Percentiles rank a stretch among this genome's conserved stretches.
phyloP scores from a whole-genome alignment of 2,888 invertebrate genomes.

The Colletes collaris region DNA sequence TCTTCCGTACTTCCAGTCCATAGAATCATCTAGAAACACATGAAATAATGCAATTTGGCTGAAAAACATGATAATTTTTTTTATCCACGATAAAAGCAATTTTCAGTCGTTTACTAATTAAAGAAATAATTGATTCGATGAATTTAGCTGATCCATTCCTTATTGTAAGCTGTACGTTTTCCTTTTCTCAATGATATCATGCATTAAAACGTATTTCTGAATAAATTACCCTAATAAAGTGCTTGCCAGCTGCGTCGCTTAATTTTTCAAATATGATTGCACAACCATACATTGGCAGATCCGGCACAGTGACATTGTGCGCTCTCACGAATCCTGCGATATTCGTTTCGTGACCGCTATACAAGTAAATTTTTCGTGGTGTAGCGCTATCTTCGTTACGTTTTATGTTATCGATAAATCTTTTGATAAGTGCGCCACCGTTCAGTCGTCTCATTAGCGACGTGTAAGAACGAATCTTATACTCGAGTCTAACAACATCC shows the following conservation, averaged over 20 bases:
- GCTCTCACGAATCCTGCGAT: constrained; percentile 60
- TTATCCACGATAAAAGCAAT: no score
- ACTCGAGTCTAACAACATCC: constrained; percentile 30
- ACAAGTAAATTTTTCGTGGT: constrained; percentile 70
- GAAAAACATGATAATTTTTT: no score
- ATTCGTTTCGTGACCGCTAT: constrained; percentile 70
- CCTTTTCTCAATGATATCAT: background rate
- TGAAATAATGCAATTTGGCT: background rate
- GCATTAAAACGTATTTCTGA: background rate
- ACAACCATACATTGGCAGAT: constrained; percentile 59
- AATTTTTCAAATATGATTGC: constrained; percentile 70
- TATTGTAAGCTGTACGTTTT: no score
- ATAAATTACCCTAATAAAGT: constrained; percentile 64
- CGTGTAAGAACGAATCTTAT: constrained; percentile 58
- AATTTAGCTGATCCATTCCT: no score
- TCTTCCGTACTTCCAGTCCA: constrained; percentile 55
- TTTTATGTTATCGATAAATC: constrained; percentile 64
- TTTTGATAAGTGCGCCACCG: constrained; percentile 61
- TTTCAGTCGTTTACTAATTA: no score
- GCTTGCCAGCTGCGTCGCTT: constrained; percentile 30
- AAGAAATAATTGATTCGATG: no score
- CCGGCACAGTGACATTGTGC: constrained; percentile 54
- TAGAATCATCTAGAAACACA: constrained; percentile 45
- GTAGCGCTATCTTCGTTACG: background rate
- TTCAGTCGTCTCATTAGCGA: constrained; percentile 54